These are phyloP conservation scores for Epinephelus cyanopodus DNA, from an alignment of 2,113 vertebrate species.

Conservation along the genomic window DNA sequence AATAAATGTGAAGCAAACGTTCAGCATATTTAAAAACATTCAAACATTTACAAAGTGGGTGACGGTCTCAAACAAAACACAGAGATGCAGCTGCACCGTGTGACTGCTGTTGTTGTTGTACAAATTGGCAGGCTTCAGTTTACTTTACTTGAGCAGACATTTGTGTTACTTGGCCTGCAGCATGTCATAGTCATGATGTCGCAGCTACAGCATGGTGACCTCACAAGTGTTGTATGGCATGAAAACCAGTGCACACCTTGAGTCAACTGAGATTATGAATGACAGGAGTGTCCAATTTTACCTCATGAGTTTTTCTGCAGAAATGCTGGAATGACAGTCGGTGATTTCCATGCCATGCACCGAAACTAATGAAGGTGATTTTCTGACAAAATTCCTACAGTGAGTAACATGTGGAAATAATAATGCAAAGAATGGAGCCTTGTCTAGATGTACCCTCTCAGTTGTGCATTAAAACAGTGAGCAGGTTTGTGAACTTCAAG, in stretches of 20 bases:
- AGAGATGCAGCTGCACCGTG: background rate
- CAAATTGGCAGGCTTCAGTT: background rate
- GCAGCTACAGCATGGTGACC: background rate
- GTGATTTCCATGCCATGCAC: background rate
- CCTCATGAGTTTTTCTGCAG: background rate
- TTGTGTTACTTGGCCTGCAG: background rate
- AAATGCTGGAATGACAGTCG: background rate
- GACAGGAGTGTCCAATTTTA: background rate
- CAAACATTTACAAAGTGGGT: slow-evolving; percentile 58
- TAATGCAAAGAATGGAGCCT: slow-evolving; percentile 4
- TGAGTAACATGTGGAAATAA: background rate
- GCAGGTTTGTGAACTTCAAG: slow-evolving; percentile 1
- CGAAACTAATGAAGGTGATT: background rate
- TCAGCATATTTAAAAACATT: slow-evolving; percentile 13
- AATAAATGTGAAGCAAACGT: slow-evolving; percentile 50
- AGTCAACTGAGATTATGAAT: slow-evolving; percentile 10
- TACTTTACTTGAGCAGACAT: background rate
- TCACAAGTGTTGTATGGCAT: background rate
- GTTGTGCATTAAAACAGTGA: background rate
- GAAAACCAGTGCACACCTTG: slow-evolving; percentile 34
- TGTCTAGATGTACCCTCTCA: background rate
- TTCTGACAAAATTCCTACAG: background rate
- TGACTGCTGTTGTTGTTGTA: slow-evolving; percentile 10
- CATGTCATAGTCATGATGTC: background rate
- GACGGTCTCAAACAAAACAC: background rate